phyloP scores from a whole-genome alignment of 2,888 invertebrate genomes.

The Mesochorus sp. region DNA sequence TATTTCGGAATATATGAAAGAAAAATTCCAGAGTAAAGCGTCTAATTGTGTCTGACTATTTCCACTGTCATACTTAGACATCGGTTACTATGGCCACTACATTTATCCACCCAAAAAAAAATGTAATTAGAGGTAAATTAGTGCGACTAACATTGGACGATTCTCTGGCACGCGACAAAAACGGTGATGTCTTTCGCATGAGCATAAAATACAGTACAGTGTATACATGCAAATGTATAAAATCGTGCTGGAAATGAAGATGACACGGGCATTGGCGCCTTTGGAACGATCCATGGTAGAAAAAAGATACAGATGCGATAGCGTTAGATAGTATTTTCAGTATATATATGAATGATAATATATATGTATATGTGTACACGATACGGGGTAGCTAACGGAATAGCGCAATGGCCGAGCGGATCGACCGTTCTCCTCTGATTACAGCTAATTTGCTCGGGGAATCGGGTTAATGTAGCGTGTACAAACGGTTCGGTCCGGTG shows the following conservation, averaged over 20 bases:
- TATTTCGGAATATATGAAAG: neutral
- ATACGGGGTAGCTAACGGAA: conserved; percentile 68
- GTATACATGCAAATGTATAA: conserved; percentile 13
- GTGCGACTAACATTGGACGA: conserved; percentile 55
- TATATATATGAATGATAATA: conserved; percentile 1
- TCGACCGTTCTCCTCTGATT: conserved; percentile 76
- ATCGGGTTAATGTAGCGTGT: conserved; percentile 82
- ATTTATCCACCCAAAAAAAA: conserved; percentile 61
- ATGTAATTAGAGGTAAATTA: conserved; percentile 47
- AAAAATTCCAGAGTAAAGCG: neutral
- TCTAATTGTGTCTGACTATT: neutral
- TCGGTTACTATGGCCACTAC: conserved; percentile 58
- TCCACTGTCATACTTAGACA: conserved; percentile 11
- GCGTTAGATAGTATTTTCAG: conserved; percentile 21
- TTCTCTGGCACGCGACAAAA: conserved; percentile 67
- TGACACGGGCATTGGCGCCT: no score
- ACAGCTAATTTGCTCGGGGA: conserved; percentile 81
- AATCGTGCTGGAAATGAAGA: no score
- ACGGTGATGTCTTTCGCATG: conserved; percentile 76
- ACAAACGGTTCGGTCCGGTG: conserved; percentile 65
- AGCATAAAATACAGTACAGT: conserved; percentile 47
- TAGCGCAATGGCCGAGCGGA: conserved; percentile 71
- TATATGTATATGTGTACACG: neutral
- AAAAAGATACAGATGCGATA: no score
- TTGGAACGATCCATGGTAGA: no score